Evolutionary conservation across 2,888 invertebrate species (phyloP), one percentile per base, ranked within the genome.

Genomic region (Eurytoma adleriae): DNA sequence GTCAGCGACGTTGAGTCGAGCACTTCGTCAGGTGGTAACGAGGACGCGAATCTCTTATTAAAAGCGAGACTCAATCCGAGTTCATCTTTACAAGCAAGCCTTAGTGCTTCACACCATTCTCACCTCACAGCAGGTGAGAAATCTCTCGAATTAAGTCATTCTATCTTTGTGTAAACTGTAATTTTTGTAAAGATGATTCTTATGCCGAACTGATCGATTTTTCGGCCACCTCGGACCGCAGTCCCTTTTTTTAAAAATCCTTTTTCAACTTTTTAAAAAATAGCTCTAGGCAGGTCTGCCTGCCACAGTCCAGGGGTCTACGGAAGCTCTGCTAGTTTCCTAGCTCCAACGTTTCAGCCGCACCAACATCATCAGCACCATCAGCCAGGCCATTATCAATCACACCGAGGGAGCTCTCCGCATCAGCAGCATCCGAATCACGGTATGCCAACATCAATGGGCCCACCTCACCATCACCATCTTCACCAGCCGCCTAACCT

Each of bases 1-100:
- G 98, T 98, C 73, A 98, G 97, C 80, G 98, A 98, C 92, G 97
- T 98, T 87, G 98, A 98, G 92, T 97, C 97, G 86, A 97, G 97
- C 84, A 97, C 97, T 86, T 92, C 92, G 84, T 95, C 95, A 62
- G 95, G 95, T 83, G 92, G 91, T 83, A 90, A 90, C 88, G 90
- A 90, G 85, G 90, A 90, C 83, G 90, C 90, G 85, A 90, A 90
- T 89, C 89, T 90, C 85, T 86, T 90, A 91, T 92, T 97, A 89
- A 97, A 97, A 92, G 96, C 96, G 79, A 93, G 97, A 85, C 94
- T 97, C 86, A 96, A 96, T 91, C 96, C 96, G 79, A 93, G 94
- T 83, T 88, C 90, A 84, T 88, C 90, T 83, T 87, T 90, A 66
- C 90, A 90, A 84, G 86, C 87, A 74, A 88, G 85, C 83, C 89